phyloP scores from a whole-genome alignment of 2,113 vertebrate species.

The Trematocara marginatum region DNA sequence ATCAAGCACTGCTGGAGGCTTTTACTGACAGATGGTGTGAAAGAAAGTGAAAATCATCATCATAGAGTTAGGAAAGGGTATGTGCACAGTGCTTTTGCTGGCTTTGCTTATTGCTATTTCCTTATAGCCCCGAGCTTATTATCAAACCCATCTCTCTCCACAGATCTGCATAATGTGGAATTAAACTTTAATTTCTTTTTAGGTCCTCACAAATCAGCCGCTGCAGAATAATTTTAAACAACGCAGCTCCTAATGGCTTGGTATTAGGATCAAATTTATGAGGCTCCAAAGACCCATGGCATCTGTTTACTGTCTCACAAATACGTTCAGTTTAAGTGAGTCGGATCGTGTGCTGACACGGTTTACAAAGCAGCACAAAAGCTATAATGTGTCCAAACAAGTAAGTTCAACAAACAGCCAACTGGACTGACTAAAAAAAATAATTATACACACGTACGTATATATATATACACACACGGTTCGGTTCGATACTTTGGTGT shows the following conservation, averaged over 20 bases:
- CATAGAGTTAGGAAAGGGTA: background rate
- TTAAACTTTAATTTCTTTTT: background rate
- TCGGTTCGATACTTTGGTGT: too few relatives aligned
- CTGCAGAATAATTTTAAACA: background rate
- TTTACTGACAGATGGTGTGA: constrained; percentile 77
- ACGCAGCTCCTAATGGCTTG: background rate
- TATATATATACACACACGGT: too few relatives aligned
- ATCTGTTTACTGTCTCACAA: background rate
- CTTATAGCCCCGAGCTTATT: background rate
- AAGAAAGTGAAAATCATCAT: background rate
- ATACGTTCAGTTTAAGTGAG: background rate
- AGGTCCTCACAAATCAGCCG: background rate
- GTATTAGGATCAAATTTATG: background rate
- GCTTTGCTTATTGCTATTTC: background rate
- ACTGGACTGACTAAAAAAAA: background rate
- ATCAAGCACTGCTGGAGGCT: constrained; percentile 72
- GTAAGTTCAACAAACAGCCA: background rate
- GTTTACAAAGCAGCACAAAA: constrained; percentile 49
- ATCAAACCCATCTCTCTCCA: background rate
- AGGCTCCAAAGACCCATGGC: constrained; percentile 30
- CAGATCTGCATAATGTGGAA: background rate
- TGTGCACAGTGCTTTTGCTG: background rate
- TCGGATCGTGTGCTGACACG: constrained; percentile 53
- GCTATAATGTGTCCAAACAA: constrained; percentile 44
- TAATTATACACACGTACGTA: too few relatives aligned